Conservation (phyloP, 2,113 vertebrate species). For the Sigmodon hispidus region DNA sequence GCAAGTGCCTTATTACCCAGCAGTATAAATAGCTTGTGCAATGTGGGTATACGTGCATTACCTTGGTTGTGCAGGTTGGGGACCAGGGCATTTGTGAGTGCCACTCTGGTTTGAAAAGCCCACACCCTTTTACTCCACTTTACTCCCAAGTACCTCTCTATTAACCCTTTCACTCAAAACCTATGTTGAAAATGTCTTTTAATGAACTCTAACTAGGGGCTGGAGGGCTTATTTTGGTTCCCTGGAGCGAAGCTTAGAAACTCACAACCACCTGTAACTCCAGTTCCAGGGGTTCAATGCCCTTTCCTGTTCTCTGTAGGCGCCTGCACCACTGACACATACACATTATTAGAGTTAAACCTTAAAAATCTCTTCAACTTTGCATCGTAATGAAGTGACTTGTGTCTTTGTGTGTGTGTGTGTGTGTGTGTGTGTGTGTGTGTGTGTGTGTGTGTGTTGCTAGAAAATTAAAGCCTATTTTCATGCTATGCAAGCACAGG, state of each 20-base stretch:
- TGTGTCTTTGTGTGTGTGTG: no score
- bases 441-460: no score
- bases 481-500: rapidly evolving
- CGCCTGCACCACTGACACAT: background rate
- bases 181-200: background rate
- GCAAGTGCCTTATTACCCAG: background rate
- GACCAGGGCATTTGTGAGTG: background rate
- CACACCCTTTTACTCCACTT: background rate
- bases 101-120: background rate
- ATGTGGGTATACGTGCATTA: rapidly evolving
- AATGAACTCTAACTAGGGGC: background rate
- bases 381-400: background rate
- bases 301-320: background rate
- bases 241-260: background rate
- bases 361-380: background rate
- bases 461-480: no score
- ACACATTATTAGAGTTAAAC: background rate
- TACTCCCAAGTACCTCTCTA: background rate
- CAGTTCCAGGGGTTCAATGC: background rate
- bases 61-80: background rate
- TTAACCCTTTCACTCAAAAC: background rate
- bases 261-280: no score
- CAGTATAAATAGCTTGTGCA: background rate
- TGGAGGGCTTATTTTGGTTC: background rate
- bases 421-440: no score